phyloP scores from a whole-genome alignment of 2,113 vertebrate genomes.

The Python bivittatus region DNA sequence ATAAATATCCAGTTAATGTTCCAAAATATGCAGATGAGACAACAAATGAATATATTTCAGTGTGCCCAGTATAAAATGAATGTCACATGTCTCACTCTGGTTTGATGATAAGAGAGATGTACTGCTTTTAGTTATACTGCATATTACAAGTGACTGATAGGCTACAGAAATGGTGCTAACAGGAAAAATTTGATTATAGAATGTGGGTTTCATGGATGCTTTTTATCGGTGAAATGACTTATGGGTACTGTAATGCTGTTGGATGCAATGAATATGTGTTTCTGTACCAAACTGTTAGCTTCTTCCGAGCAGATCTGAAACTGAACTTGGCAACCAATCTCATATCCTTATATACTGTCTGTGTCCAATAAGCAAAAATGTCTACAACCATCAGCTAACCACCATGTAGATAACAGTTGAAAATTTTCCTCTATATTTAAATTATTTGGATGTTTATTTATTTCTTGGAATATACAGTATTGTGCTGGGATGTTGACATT shows the following conservation, averaged over 20 bases:
- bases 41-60: not conserved
- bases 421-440: not conserved
- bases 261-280: not conserved
- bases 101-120: not conserved
- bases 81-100: not conserved
- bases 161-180: not conserved
- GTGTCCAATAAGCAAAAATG: not conserved
- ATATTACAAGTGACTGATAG: not conserved
- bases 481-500: not conserved
- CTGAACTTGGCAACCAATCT: not conserved
- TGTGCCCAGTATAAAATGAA: not conserved
- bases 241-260: not conserved
- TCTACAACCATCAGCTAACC: not conserved
- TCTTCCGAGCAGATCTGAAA: not conserved
- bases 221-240: not conserved
- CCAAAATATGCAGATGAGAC: slow-evolving; percentile 26
- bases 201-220: not conserved
- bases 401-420: not conserved
- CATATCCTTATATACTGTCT: not conserved
- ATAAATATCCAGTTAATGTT: slow-evolving; percentile 51
- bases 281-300: not conserved
- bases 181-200: not conserved
- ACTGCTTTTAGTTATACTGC: not conserved
- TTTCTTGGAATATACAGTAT: not conserved
- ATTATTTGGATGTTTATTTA: not conserved